Conservation (phyloP, 2,797 vertebrate genomes). For the Tenualosa ilisha region DNA sequence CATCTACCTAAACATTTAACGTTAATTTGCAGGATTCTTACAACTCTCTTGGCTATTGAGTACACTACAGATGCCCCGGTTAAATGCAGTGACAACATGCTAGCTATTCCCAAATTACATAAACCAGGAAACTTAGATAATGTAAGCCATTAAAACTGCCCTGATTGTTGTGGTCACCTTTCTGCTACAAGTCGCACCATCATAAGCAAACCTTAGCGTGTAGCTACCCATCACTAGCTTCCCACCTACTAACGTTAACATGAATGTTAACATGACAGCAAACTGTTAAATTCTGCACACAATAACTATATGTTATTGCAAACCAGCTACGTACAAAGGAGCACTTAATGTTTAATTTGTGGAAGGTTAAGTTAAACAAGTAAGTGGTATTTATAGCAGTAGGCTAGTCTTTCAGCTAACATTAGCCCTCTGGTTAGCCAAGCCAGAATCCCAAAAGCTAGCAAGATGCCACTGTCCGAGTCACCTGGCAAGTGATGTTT, state of each 20-base stretch:
- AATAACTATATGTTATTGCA: neutral
- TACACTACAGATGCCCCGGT: neutral
- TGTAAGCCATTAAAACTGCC: neutral
- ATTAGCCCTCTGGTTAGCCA: neutral
- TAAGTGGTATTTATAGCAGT: neutral
- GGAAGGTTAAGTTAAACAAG: neutral
- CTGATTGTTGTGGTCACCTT: constrained; percentile 3
- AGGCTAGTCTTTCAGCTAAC: constrained; percentile 5
- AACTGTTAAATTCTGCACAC: neutral
- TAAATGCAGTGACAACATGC: neutral
- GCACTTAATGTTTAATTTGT: neutral
- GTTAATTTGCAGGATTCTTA: neutral
- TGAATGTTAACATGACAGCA: neutral
- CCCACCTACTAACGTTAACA: neutral
- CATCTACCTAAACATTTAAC: constrained; percentile 25
- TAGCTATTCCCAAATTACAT: neutral
- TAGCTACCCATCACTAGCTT: constrained; percentile 5
- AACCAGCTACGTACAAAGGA: neutral
- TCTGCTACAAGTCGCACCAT: neutral
- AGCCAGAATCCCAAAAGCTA: neutral
- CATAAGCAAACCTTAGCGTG: neutral
- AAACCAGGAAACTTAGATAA: neutral
- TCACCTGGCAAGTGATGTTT: neutral
- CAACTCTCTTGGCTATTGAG: neutral
- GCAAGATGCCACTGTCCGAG: neutral